Evolutionary conservation across 2,113 vertebrate species (phyloP).

Genomic region (Willisornis vidua): DNA sequence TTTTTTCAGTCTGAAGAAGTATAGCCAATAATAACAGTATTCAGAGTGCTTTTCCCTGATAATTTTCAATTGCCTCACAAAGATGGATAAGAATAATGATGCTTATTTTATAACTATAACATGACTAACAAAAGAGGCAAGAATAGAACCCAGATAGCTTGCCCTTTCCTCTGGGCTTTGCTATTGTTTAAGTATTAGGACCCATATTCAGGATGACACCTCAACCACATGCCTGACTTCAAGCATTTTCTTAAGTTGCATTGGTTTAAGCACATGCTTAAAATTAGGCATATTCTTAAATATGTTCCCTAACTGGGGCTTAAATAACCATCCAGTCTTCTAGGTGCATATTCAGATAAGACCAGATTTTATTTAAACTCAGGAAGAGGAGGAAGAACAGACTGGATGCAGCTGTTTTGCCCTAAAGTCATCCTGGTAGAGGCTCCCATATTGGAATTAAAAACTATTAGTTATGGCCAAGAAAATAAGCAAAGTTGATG

Average conservation of each 20-base stretch:
- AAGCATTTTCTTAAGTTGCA: conserved; percentile 64
- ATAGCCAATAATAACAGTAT: conserved; percentile 67
- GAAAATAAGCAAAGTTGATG: background rate
- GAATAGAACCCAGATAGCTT: conserved; percentile 52
- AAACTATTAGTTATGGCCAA: background rate
- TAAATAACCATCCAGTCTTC: conserved; percentile 41
- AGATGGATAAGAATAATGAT: conserved; percentile 57
- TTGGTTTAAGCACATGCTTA: conserved; percentile 56
- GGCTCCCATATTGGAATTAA: background rate
- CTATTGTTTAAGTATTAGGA: conserved; percentile 63
- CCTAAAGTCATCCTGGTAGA: conserved; percentile 25
- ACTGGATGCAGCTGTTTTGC: conserved; percentile 33
- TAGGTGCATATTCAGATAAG: conserved; percentile 26
- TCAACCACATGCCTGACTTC: conserved; percentile 65
- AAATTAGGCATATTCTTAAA: conserved; percentile 62
- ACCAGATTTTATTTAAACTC: conserved; percentile 21
- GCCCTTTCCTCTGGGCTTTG: conserved; percentile 44
- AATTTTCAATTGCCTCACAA: conserved; percentile 63
- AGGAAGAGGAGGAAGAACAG: conserved; percentile 5
- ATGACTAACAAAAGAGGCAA: conserved; percentile 23
- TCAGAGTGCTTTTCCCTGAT: conserved; percentile 46
- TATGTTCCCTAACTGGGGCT: background rate
- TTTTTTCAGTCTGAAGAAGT: conserved; percentile 46
- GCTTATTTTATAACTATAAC: conserved; percentile 55
- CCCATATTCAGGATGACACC: conserved; percentile 59